phyloP scores from a whole-genome alignment of 2,113 vertebrate species.

The Rana temporaria region DNA sequence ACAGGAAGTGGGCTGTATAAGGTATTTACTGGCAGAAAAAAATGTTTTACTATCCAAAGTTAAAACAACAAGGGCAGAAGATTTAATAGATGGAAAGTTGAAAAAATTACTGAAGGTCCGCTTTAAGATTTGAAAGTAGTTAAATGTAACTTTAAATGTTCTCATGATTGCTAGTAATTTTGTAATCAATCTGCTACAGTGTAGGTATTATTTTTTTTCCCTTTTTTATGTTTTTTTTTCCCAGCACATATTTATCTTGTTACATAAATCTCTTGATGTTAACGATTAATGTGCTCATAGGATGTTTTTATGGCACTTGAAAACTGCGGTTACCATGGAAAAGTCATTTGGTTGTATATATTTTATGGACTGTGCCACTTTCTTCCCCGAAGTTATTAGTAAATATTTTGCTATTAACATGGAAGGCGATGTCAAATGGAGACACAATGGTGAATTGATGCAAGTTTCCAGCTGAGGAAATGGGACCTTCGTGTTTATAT shows the following conservation, averaged over 20 bases:
- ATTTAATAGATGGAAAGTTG: too few relatives aligned
- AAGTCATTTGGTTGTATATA: conserved; percentile 8
- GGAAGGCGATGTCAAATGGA: neutral
- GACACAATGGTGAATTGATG: neutral
- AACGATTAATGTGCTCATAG: conserved; percentile 2
- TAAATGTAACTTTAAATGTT: too few relatives aligned
- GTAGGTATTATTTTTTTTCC: too few relatives aligned
- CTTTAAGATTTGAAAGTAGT: too few relatives aligned
- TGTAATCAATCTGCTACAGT: too few relatives aligned
- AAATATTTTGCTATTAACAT: conserved; percentile 12
- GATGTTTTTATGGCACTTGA: neutral
- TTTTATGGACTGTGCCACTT: conserved; percentile 12
- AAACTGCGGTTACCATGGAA: conserved; percentile 14
- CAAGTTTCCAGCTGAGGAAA: neutral
- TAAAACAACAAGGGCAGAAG: too few relatives aligned
- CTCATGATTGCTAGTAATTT: too few relatives aligned
- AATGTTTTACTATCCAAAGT: too few relatives aligned
- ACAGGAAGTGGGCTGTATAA: too few relatives aligned
- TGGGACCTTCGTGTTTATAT: conserved; percentile 4
- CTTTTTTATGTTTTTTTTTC: neutral
- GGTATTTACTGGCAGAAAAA: too few relatives aligned
- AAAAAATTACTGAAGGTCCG: too few relatives aligned
- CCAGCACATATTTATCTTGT: neutral
- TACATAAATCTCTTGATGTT: neutral
- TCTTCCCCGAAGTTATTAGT: conserved; percentile 6